Evolutionary conservation across 2,113 vertebrate genomes (phyloP).

Genomic region (Mola mola): DNA sequence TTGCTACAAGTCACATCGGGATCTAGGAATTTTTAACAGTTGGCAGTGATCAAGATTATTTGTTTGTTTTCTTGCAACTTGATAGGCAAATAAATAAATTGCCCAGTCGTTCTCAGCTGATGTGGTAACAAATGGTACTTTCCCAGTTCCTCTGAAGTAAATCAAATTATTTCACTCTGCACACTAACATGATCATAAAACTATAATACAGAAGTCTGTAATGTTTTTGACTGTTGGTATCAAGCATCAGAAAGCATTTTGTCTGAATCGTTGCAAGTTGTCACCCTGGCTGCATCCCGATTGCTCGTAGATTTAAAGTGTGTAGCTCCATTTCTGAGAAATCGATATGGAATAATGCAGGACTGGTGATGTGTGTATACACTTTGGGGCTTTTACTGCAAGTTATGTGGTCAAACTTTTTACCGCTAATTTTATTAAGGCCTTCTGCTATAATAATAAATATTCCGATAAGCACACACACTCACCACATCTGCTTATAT

Average conservation of each 20-base stretch:
- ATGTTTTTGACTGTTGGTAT: no score
- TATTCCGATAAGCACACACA: slow-evolving; percentile 41
- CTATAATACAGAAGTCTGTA: no score
- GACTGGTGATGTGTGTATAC: slow-evolving; percentile 22
- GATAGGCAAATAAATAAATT: no score
- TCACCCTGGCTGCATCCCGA: slow-evolving; percentile 25
- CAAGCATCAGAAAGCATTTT: slow-evolving; percentile 38
- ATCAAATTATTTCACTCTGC: no score
- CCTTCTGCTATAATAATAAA: slow-evolving; percentile 49
- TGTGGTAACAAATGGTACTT: no score
- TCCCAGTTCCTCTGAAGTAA: no score
- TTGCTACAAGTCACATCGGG: no score
- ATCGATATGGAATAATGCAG: slow-evolving; percentile 26
- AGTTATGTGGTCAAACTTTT: slow-evolving; percentile 52
- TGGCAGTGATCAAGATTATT: no score
- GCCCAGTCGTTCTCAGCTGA: no score
- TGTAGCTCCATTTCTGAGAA: slow-evolving; percentile 65
- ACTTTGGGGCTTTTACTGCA: slow-evolving; percentile 36
- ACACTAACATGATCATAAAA: no score
- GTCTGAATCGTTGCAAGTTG: slow-evolving; percentile 9
- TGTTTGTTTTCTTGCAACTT: no score
- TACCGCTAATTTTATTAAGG: slow-evolving; percentile 32
- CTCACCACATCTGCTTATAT: slow-evolving; percentile 32
- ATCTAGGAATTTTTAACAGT: no score
- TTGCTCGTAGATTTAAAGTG: slow-evolving; percentile 45